Evolutionary conservation across 2,797 vertebrate species (phyloP).

Genomic region (Lepilemur septentrionalis): DNA sequence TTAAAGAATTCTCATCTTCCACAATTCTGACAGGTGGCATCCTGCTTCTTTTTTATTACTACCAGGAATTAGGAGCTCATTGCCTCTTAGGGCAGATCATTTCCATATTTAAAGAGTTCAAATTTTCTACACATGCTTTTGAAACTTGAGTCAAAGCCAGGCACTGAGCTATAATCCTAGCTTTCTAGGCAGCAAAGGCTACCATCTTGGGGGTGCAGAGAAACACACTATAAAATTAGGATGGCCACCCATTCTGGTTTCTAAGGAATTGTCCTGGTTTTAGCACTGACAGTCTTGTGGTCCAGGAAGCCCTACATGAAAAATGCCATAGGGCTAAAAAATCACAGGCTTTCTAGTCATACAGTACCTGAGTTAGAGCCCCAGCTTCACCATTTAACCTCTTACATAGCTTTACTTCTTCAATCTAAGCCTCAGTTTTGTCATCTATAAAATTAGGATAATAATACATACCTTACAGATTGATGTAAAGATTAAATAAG

Average conservation of each 20-base stretch:
- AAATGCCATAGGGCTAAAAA: not conserved
- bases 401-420: not conserved
- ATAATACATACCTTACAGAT: not conserved
- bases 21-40: not conserved
- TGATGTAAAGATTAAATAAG: not conserved
- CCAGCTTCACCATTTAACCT: not conserved
- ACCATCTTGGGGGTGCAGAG: not conserved
- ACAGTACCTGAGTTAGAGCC: not conserved
- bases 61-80: not conserved
- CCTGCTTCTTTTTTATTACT: not conserved
- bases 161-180: not conserved
- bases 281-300: not conserved
- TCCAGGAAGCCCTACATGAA: not conserved
- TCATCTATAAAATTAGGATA: not conserved
- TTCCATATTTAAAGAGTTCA: not conserved
- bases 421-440: not conserved
- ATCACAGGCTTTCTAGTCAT: not conserved
- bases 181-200: constrained; percentile 32
- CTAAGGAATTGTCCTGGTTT: not conserved
- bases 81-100: not conserved
- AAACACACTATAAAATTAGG: constrained; percentile 7
- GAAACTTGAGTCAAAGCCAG: constrained; percentile 37
- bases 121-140: constrained; percentile 33
- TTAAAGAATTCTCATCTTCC: not conserved
- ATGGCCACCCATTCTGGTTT: not conserved